phyloP scores from a whole-genome alignment of 1,140 invertebrate genomes.

The Anthonomus grandis region DNA sequence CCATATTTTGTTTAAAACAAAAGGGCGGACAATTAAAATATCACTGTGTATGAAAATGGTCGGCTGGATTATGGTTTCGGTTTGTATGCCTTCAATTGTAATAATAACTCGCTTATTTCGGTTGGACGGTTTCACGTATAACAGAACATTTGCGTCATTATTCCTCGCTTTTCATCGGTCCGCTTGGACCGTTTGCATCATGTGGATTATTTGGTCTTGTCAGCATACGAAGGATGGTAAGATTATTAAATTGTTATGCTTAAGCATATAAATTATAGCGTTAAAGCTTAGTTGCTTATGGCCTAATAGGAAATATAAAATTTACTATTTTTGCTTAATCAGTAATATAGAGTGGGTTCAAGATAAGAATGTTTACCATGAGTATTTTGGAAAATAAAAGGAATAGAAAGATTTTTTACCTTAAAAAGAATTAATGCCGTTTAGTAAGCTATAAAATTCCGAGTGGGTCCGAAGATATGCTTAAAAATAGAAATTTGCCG shows the following conservation, averaged over 20 bases:
- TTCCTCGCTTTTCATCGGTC: constrained; percentile 30
- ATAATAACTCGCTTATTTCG: constrained; percentile 29
- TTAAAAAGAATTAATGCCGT: too few relatives aligned
- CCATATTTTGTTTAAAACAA: constrained; percentile 31
- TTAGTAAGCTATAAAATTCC: too few relatives aligned
- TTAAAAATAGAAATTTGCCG: too few relatives aligned
- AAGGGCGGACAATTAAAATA: constrained; percentile 26
- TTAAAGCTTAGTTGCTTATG: not conserved
- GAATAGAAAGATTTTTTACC: too few relatives aligned
- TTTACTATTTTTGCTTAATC: not conserved
- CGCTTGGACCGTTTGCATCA: constrained; percentile 31
- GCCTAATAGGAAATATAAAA: not conserved
- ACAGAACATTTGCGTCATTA: constrained; percentile 26
- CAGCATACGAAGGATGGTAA: constrained; percentile 26
- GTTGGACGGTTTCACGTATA: constrained; percentile 31
- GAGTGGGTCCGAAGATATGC: too few relatives aligned
- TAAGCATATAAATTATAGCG: not conserved
- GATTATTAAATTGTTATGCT: not conserved
- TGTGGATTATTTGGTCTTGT: constrained; percentile 37
- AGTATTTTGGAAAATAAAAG: too few relatives aligned
- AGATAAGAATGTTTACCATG: not conserved
- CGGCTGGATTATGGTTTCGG: constrained; percentile 27
- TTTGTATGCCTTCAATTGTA: constrained; percentile 26
- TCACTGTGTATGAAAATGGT: constrained; percentile 14
- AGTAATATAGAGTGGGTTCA: not conserved